Percentiles rank a stretch among this genome's conserved stretches.
Conservation (phyloP, 35 echinoderm and acorn worm genomes). For the Lytechinus pictus region DNA sequence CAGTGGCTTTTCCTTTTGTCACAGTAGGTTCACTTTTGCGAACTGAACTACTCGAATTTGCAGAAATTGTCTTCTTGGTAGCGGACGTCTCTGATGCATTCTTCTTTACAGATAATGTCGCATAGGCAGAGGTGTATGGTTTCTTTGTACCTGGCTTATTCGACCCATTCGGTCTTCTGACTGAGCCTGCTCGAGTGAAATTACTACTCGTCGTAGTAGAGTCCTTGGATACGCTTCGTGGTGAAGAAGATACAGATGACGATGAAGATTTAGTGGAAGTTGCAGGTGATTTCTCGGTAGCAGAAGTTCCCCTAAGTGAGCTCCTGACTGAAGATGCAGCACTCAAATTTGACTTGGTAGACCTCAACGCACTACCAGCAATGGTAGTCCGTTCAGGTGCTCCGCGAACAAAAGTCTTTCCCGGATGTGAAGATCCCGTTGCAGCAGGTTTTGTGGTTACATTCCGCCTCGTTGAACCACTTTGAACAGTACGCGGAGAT, state of each 20-base stretch:
- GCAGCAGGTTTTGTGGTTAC: constrained; percentile 2
- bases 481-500: not conserved
- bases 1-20: not conserved
- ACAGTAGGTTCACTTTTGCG: constrained; percentile 1
- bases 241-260: not conserved
- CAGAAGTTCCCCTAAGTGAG: constrained; percentile 16
- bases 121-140: not conserved
- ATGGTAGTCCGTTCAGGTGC: constrained; percentile 29
- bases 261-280: not conserved
- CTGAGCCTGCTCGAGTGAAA: not conserved
- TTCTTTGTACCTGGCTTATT: constrained; percentile 5
- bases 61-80: not conserved
- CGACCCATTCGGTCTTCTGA: not conserved
- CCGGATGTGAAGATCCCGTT: not conserved
- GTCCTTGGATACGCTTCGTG: not conserved
- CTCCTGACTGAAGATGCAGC: constrained; percentile 13
- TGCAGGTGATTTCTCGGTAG: not conserved
- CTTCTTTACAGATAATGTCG: not conserved
- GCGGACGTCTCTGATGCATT: not conserved
- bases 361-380: constrained; percentile 5
- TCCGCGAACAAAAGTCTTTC: constrained; percentile 27
- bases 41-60: not conserved
- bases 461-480: not conserved
- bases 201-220: not conserved
- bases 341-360: constrained; percentile 37